phyloP scores from a whole-genome alignment of 2,797 vertebrate species.

The Pristis pectinata region DNA sequence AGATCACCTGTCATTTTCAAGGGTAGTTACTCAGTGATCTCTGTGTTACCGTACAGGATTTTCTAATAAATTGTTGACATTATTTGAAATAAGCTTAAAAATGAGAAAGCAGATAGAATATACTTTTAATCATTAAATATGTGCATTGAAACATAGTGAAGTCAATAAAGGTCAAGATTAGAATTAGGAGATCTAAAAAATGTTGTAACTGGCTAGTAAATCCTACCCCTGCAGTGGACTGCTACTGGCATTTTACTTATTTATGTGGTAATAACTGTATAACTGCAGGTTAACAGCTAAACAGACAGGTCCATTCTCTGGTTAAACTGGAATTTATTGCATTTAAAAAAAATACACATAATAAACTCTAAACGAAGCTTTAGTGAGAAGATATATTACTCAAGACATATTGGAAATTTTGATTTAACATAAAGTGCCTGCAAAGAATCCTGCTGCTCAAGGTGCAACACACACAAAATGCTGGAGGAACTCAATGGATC shows the following conservation, averaged over 20 bases:
- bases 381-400: background rate
- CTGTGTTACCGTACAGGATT: background rate
- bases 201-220: background rate
- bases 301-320: background rate
- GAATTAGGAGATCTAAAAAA: background rate
- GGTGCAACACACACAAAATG: too few species aligned
- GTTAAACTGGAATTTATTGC: background rate
- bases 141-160: too few species aligned
- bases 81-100: background rate
- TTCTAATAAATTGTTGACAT: background rate
- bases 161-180: background rate
- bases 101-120: background rate
- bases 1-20: background rate
- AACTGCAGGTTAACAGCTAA: conserved; percentile 1
- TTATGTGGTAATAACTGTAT: background rate
- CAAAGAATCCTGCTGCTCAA: background rate
- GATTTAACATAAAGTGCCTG: background rate
- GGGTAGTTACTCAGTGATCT: background rate
- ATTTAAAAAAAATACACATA: background rate
- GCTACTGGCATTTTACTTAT: conserved; percentile 12
- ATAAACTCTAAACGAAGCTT: background rate
- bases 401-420: background rate
- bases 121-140: background rate
- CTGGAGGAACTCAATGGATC: too few species aligned
- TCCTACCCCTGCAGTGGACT: too few species aligned